A percentile compares a stretch with the other conserved stretches of the same genome.
These are phyloP conservation scores for Coregonus clupeaformis DNA, from an alignment of 2,113 vertebrate species.

Conservation along the genomic window DNA sequence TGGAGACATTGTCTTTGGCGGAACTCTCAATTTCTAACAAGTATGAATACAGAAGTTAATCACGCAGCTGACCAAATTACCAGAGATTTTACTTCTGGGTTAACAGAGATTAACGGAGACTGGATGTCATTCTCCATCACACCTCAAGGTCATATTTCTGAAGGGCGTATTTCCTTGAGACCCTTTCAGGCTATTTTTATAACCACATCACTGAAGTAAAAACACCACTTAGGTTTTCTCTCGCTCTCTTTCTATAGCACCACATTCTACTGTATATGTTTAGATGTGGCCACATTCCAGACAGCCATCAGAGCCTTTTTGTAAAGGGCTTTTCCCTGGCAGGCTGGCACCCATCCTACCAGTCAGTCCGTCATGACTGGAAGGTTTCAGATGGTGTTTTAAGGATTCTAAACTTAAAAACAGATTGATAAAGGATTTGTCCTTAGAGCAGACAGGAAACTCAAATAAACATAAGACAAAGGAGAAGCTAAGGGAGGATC, in stretches of 20 bases:
- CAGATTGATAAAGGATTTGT: constrained; percentile 15
- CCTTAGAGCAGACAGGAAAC: background rate
- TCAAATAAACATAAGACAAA: constrained; percentile 7
- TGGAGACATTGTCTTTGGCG: too few species aligned
- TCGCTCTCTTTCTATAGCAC: too few species aligned
- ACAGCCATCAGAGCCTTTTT: too few species aligned
- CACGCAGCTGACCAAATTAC: too few species aligned
- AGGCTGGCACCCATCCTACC: too few species aligned
- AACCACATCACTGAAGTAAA: constrained; percentile 32
- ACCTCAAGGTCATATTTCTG: constrained; percentile 47
- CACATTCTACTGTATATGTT: too few species aligned
- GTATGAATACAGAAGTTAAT: too few species aligned
- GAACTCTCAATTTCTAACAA: too few species aligned
- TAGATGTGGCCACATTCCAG: too few species aligned
- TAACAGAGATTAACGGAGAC: constrained; percentile 4
- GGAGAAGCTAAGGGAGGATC: constrained; percentile 1
- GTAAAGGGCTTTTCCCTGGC: too few species aligned
- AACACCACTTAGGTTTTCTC: background rate
- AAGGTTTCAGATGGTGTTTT: background rate
- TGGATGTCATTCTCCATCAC: constrained; percentile 36
- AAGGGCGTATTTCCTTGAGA: constrained; percentile 13
- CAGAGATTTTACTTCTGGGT: too few species aligned
- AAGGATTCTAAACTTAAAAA: constrained; percentile 15
- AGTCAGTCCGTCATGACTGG: too few species aligned
- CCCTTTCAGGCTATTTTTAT: constrained; percentile 7